phyloP scores from a whole-genome alignment of 2,797 vertebrate genomes.

The Xenopus petersii region DNA sequence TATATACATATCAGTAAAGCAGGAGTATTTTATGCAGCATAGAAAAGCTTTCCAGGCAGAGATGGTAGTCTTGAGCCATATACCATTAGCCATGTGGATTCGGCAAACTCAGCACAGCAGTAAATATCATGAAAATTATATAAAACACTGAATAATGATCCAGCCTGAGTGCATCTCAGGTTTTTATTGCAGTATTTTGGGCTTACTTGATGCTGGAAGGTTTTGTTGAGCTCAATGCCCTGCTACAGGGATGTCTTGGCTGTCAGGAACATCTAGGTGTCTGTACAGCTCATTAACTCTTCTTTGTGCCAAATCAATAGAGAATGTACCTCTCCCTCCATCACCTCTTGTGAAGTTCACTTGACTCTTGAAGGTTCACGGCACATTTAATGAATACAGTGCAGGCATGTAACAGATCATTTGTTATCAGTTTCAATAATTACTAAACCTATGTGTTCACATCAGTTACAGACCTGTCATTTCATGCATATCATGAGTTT shows the following conservation, averaged over 20 bases:
- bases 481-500: background rate
- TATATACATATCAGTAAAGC: no score
- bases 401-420: constrained; percentile 40
- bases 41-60: no score
- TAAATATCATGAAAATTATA: background rate
- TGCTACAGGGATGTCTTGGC: background rate
- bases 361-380: constrained; percentile 30
- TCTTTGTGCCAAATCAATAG: constrained; percentile 24
- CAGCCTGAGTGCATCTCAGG: no score
- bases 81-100: no score
- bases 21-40: no score
- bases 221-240: constrained; percentile 8
- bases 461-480: constrained; percentile 31
- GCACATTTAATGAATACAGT: constrained; percentile 37
- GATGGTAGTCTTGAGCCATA: no score
- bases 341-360: constrained; percentile 26
- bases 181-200: constrained; percentile 11
- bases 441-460: constrained; percentile 32
- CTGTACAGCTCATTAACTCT: constrained; percentile 32
- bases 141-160: no score
- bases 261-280: constrained; percentile 11
- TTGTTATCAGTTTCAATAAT: constrained; percentile 36
- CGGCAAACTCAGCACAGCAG: background rate
- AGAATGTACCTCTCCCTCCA: background rate
- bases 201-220: background rate